Evolutionary conservation across 2,797 vertebrate genomes (phyloP).

Genomic region (Todus mexicanus): DNA sequence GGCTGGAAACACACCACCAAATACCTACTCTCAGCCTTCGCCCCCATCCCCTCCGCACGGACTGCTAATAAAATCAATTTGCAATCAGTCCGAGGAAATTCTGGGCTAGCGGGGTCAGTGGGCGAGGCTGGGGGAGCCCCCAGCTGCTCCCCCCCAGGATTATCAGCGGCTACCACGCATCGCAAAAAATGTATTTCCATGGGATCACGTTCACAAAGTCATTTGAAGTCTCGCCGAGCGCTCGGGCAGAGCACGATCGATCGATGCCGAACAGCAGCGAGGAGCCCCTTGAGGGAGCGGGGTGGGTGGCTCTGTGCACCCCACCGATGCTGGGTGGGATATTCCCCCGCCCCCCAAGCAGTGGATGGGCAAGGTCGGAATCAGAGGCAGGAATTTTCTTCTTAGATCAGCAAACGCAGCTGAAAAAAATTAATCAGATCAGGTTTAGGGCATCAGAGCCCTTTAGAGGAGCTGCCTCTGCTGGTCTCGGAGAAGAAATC

Average conservation of each 20-base stretch:
- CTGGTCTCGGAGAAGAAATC: neutral
- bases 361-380: neutral
- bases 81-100: neutral
- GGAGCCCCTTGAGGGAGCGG: neutral
- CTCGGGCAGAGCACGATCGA: neutral
- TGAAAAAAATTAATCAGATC: neutral
- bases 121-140: neutral
- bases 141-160: neutral
- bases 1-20: fast-evolving
- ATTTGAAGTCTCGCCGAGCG: fast-evolving
- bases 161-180: neutral
- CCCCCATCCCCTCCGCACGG: neutral
- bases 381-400: neutral
- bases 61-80: neutral
- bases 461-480: neutral
- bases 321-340: neutral
- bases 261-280: neutral
- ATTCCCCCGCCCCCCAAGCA: neutral
- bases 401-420: too few species aligned
- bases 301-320: neutral
- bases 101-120: neutral
- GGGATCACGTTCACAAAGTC: neutral
- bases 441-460: neutral
- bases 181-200: fast-evolving
- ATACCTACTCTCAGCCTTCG: neutral